A percentile compares a stretch with the other conserved stretches of the same genome.
Evolutionary conservation across 2,113 vertebrate genomes (phyloP).

Genomic region (Stigmatopora argus): DNA sequence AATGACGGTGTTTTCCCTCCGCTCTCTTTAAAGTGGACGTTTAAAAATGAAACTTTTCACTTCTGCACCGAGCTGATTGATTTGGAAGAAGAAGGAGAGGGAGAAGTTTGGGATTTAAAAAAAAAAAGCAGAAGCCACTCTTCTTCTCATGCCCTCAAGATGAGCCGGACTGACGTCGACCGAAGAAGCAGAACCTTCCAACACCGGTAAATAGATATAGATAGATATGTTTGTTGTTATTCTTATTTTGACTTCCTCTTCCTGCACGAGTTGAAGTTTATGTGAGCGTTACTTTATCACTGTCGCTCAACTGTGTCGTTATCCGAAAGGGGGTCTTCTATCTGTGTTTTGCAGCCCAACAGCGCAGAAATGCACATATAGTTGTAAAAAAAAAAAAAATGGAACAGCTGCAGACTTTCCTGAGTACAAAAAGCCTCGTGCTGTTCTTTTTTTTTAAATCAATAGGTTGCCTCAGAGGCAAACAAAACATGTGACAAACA

Average conservation of each 20-base stretch:
- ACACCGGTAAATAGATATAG: background rate
- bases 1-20: background rate
- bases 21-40: background rate
- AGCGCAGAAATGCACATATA: background rate
- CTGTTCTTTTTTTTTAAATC: no score
- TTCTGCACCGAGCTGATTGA: background rate
- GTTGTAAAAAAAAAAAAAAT: background rate
- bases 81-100: background rate
- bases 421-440: background rate
- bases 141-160: background rate
- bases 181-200: background rate
- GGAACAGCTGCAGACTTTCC: no score
- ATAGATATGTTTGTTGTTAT: background rate
- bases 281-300: slow-evolving; percentile 9
- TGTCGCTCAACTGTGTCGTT: slow-evolving; percentile 13
- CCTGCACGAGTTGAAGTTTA: background rate
- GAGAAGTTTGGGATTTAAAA: background rate
- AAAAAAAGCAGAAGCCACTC: background rate
- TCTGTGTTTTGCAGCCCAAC: slow-evolving; percentile 17
- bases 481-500: background rate
- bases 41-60: background rate
- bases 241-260: background rate
- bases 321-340: slow-evolving; percentile 8
- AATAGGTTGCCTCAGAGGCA: background rate
- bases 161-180: background rate